Evolutionary conservation across 2,113 vertebrate species (phyloP), one percentile per base, ranked within the genome.

Genomic region (Chaenogobius annularis): DNA sequence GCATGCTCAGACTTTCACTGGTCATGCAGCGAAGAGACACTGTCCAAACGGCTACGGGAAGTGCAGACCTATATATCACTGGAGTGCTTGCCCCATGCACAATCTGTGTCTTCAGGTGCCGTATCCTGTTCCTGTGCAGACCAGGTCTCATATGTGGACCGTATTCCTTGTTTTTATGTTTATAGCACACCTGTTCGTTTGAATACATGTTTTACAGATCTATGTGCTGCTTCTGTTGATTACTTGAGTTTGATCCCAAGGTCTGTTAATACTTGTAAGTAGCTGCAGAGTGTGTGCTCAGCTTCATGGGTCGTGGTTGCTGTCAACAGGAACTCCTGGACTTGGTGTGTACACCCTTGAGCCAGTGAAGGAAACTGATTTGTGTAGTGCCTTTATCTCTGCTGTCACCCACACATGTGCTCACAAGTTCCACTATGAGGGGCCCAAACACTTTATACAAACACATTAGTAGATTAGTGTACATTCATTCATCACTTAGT

Each of bases 241-340:
- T 7, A 26, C 58, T 61, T 61, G 14, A 35, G 14, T 35, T 35
- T 61, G 26, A 61, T 23, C 37, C 43, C 37, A n/a, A 54, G 23
- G 26, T 65, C 69, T 40, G 69, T 73, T 54, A 74, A 75, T 79
- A 77, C 67, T 73, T 75, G 19, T 71, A 63, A 63, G 75, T 40
- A 35, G 20, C 43, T 62, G 17, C 54, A 0, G 31, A 56, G 77
- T 59, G 67, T 82, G 85, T 71, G 48, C 10, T 15, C 10, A 87
- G 79, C 83, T 75, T 62, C 78, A 71, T 83, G 77, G 78, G 83
- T 81, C 0, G 35, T 35, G 58, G 58, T 79, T 88, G 87, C 88
- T 91, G 92, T 93, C 92, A 93, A 93, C 93, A 94, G 90, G 91
- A 94, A 92, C 88, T 89, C 79, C 77, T 79, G 77, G 69, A 77